phyloP scores from a whole-genome alignment of 2,113 vertebrate species.

The Chaetorhynchus papuensis region DNA sequence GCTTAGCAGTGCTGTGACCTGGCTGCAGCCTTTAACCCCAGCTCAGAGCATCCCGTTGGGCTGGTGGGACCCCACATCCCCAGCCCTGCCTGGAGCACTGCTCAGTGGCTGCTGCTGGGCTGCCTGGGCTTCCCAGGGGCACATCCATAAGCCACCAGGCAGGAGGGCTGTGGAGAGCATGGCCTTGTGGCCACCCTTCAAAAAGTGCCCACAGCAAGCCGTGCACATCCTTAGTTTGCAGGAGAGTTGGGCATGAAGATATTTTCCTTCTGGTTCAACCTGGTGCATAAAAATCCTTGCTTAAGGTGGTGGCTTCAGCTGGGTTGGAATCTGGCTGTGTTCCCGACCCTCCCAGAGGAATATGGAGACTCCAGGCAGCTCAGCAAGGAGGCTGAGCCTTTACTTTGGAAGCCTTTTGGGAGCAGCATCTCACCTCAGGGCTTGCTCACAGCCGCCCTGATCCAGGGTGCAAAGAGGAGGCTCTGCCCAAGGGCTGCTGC shows the following conservation, averaged over 20 bases:
- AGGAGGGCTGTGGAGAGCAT: background rate
- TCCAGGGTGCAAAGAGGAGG: background rate
- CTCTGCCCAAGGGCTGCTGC: background rate
- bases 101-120: background rate
- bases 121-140: background rate
- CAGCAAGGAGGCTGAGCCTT: background rate
- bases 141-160: background rate
- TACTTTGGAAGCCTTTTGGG: background rate
- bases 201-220: background rate
- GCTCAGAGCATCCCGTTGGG: background rate
- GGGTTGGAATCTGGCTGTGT: background rate
- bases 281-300: background rate
- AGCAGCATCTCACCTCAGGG: background rate
- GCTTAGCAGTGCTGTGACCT: background rate
- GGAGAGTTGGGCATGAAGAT: accelerated
- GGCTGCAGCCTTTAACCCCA: background rate
- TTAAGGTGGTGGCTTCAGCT: background rate
- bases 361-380: background rate
- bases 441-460: background rate
- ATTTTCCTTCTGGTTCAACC: background rate
- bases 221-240: background rate
- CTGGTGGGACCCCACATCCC: background rate
- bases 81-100: background rate
- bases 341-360: background rate
- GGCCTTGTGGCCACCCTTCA: background rate